Base-by-base conservation (phyloP, 2,113 vertebrate genomes). In the Peromyscus californicus region DNA sequence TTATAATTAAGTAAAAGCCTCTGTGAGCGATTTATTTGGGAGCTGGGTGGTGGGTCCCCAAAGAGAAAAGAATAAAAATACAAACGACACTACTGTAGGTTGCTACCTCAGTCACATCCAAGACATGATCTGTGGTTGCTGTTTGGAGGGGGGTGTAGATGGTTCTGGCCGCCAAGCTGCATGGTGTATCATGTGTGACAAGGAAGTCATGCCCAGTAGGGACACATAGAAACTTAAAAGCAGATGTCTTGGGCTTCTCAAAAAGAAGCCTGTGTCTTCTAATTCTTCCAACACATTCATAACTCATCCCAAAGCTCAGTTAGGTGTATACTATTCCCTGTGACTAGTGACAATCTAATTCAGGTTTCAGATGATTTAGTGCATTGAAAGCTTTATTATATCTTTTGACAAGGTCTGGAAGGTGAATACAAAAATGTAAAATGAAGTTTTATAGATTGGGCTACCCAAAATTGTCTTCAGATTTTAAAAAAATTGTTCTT, bases 301-400 rank as follows among this genome's bases (percentile, higher is more conserved):
- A n/a, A 75, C 59, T 91, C 85, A 92, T 76, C 3, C 78, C 7
- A 76, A 42, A 88, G 94, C 26, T 94, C 21, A 79, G 87, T 92
- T 85, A 79, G 54, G 21, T 59, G 48, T 51, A 16, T 12, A 39
- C 3, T 19, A 63, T 59, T 85, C 26, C 36, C 3, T 61, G 7
- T 82, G 65, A 70, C 21, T 51, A 26, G 12, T 9, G 11, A 39
- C 59, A 70, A 48, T 51, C 33, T 76, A 67, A 29, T 31, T 63
- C 67, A 51, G 12, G 19, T 24, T 16, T n/a, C 39, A 69, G 63
- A 84, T 48, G 12, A 36, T 54, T 74, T 93, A 24, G 70, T 87
- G n/a, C 21, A 67, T 19, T 61, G 42, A 93, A 84, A 85, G 22
- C n/a, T 61, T 61, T 45, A 1, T 61, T 61, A 42, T 63, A 84